Evolutionary conservation across 1,140 invertebrate species (phyloP).

Genomic region (Portunus trituberculatus): DNA sequence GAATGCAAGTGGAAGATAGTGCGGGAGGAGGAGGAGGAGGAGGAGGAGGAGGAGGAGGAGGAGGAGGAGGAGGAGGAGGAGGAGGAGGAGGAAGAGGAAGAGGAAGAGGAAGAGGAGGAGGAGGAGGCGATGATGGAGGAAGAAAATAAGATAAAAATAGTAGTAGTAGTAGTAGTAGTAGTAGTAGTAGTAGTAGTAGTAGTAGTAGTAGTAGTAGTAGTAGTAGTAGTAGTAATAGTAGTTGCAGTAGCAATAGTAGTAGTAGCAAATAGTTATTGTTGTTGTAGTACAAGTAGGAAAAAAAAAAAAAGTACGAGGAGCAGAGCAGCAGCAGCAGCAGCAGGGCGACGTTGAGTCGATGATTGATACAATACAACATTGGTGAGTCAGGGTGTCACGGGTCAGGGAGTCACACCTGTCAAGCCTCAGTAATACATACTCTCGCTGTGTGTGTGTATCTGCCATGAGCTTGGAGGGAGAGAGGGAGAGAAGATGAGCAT

Average conservation of each 20-base stretch:
- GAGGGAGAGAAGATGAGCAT: too few relatives aligned
- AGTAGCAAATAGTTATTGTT: background rate
- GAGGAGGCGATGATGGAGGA: background rate
- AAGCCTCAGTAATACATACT: too few relatives aligned
- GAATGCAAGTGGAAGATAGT: too few relatives aligned
- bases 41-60: background rate
- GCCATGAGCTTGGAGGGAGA: too few relatives aligned
- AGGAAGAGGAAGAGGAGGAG: background rate
- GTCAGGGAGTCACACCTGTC: too few relatives aligned
- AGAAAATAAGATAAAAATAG: background rate
- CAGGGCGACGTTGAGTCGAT: background rate
- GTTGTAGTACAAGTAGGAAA: background rate
- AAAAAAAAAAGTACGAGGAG: background rate
- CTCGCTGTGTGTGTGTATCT: too few relatives aligned
- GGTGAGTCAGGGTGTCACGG: too few relatives aligned
- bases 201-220: slow-evolving; percentile 16
- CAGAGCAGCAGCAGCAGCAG: background rate
- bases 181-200: slow-evolving; percentile 5
- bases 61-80: background rate
- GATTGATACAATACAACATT: too few relatives aligned
- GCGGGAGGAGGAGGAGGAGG: background rate
- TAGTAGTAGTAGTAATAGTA: background rate
- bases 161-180: too few relatives aligned
- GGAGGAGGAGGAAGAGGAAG: background rate
- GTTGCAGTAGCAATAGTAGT: background rate